Evolutionary conservation across 2,113 vertebrate genomes (phyloP).

Genomic region (Anoplopoma fimbria): DNA sequence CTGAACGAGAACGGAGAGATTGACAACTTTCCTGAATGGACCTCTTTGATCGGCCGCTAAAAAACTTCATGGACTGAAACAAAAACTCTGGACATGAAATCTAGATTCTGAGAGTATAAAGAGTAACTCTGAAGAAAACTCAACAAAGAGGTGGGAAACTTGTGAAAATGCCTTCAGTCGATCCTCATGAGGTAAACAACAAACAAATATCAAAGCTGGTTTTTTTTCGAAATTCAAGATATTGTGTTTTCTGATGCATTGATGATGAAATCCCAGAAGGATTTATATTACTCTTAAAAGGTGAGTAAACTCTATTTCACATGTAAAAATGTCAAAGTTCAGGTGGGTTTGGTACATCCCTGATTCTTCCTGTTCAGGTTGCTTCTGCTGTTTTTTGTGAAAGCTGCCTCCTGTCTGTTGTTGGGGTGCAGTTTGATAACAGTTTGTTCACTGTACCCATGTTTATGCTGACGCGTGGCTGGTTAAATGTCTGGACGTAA

Average conservation of each 20-base stretch:
- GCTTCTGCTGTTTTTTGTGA: background rate
- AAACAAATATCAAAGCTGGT: background rate
- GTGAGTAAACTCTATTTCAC: background rate
- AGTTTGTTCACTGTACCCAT: background rate
- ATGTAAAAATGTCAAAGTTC: background rate
- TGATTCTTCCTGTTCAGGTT: background rate
- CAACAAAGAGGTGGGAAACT: background rate
- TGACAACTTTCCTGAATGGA: slow-evolving; percentile 84
- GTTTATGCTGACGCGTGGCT: background rate
- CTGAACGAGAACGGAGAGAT: slow-evolving; percentile 84
- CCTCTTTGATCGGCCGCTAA: slow-evolving; percentile 71
- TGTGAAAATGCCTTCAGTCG: background rate
- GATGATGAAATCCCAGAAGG: background rate
- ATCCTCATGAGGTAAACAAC: slow-evolving; percentile 20
- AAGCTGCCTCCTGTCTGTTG: no score
- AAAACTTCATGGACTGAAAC: background rate
- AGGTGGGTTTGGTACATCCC: background rate
- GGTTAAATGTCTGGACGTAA: slow-evolving; percentile 5
- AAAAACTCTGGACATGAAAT: no score
- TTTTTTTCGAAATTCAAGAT: background rate
- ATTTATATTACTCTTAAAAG: background rate
- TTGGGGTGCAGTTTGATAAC: background rate
- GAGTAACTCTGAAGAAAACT: no score
- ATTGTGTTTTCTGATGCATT: background rate
- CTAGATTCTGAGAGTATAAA: no score